Evolutionary conservation across 2,888 invertebrate genomes (phyloP), one percentile per base, ranked within the genome.

Genomic region (Nineta flava): DNA sequence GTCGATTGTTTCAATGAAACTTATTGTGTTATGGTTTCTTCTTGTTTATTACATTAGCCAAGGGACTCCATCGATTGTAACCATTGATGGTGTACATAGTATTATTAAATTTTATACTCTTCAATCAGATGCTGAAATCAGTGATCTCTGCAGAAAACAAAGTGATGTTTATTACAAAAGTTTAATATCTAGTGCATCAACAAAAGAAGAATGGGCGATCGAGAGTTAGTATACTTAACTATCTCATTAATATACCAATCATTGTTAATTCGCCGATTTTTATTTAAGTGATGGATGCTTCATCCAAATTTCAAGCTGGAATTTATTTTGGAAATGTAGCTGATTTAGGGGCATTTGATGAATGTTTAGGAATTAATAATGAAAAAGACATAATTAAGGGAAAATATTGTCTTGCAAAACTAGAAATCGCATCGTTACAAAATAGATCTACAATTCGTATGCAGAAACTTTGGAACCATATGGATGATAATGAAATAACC

Each of bases 261-360:
- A 19, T 3, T 19, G 5, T 19, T 3, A 19, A 2, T 19, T 19
- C 19, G 2, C 5, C 7, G 7, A 7, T 26, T 6, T 26, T 21
- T 44, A 17, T 44, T 44, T 9, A 52, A 72, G 72, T 69, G 61
- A 56, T 69, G 3, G 72, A 72, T 55, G 60, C 71, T 38, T 67
- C 67, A 60, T 69, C 69, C 10, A 70, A 70, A 51, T 43, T 67
- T 26, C 69, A 70, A 4, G 53, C 68, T 3, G 71, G 72, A 34
- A 54, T 71, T 9, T 57, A 69, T 26, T 60, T 58, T 56, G 69
- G 70, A 6, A 65, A 71, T 54, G 53, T 62, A 12, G 60, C 63
- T 40, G 67, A 68, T 50, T 61, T 69, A 53, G 72, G 72, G 3
- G 63, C 65, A 50, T 71, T 63, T 53, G 71, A 72, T 54, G 64